Evolutionary conservation across 2,888 invertebrate species (phyloP), one percentile per base, ranked within the genome.

Genomic region (Erpobdella octoculata): DNA sequence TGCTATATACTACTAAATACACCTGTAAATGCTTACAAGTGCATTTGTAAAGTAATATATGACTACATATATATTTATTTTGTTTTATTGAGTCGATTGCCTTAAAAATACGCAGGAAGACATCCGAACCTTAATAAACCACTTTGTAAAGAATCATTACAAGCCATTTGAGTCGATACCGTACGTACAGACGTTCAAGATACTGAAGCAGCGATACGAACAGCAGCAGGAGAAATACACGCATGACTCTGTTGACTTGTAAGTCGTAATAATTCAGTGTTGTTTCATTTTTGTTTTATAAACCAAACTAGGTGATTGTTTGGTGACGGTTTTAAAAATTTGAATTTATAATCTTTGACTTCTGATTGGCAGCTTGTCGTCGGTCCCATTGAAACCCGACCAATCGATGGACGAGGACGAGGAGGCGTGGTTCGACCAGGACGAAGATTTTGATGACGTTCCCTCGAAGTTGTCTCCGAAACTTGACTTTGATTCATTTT

Each of bases 381-480:
- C 69, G 1, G 35, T 35, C 4, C 53, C 69, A 9, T 31, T 36
- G 58, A 69, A 69, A 46, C 58, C 69, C 12, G 69, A 69, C n/a
- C 69, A 69, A 9, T 62, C 62, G 9, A 69, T 94, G 79, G 96
- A 97, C 76, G 95, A 96, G 81, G 96, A 96, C 79, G 96, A 97
- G 81, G 96, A 96, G 85, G 92, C 94, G 89, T 97, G 95, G 95
- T 96, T 96, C 85, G 93, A 94, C 81, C 93, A 94, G 79, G 96
- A 96, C 76, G 82, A 81, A 35, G 82, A 82, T 61, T 75, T 76
- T n/a, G 81, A 81, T 33, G 78, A 81, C 31, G 78, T 81, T 66
- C 81, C 83, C 5, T 2, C 62, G 1, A 62, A 62, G 33, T n/a
- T 62, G 8, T 28, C 21, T n/a, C 62, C 35, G 1, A 62, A 62